A percentile compares a stretch with the other conserved stretches of the same genome.
Evolutionary conservation across 2,797 vertebrate species (phyloP).

Genomic region (Iguana delicatissima): DNA sequence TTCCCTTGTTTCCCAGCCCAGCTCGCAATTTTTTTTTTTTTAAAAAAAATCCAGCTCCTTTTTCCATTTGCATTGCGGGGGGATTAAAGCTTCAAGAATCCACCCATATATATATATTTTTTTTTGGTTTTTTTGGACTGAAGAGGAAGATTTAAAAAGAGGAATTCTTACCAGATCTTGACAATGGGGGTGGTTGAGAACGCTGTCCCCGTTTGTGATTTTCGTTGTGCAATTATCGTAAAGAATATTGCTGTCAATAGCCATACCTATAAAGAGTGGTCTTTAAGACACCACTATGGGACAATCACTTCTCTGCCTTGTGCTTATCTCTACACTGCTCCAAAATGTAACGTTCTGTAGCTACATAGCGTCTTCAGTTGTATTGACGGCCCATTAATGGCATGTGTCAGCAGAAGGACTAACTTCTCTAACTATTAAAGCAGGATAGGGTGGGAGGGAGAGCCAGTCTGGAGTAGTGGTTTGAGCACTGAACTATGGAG

Average conservation of each 20-base stretch:
- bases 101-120: background rate
- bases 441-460: background rate
- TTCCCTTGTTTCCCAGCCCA: background rate
- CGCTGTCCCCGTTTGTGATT: background rate
- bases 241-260: background rate
- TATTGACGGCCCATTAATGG: background rate
- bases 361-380: background rate
- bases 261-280: constrained; percentile 1
- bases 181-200: background rate
- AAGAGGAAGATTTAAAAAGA: background rate
- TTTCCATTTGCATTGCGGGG: background rate
- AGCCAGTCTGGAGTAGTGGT: no score
- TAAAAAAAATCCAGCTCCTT: background rate
- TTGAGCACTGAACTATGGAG: no score
- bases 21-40: background rate
- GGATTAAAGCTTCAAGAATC: no score
- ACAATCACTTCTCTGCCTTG: background rate
- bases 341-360: background rate
- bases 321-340: no score
- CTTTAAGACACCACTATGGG: background rate
- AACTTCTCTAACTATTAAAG: background rate
- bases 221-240: background rate
- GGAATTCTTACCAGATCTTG: background rate
- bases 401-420: background rate
- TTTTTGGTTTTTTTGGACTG: background rate